Evolutionary conservation across 2,797 vertebrate genomes (phyloP), one percentile per base, ranked within the genome.

Genomic region (Zenarchopterus dispar): DNA sequence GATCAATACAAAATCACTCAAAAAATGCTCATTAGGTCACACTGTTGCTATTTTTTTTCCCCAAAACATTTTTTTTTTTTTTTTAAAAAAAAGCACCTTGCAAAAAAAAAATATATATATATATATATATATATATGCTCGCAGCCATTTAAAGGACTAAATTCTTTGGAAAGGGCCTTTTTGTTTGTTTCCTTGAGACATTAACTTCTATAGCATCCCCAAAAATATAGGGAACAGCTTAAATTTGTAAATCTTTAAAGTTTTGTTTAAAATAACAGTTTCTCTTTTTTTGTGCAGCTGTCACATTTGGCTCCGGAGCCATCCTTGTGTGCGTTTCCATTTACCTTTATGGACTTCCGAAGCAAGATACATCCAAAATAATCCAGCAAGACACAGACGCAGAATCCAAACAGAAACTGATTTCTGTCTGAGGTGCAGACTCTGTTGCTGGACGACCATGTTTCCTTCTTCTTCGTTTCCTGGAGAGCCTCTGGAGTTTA

Each of bases 271-370:
- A 22, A 1, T 2, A 44, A 21, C 41, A 39, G 21, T 41, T 44
- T 54, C 47, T n/a, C 2, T 19, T 46, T 41, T 49, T 24, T 10
- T 28, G 33, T 85, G 33, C 90, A 99, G 98, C 97, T 2, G 8
- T 90, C 28, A 94, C 92, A 0, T 99, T 99, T 84, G 78, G 89
- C 51, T 49, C 88, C 13, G 98, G 98, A 48, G 85, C 98, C 5
- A 1, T 94, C 68, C 89, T 99, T 6, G 98, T 99, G 22, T 99
- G 97, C 26, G 31, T 97, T 77, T 98, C 98, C 77, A 99, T 99
- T 81, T 99, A 99, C 84, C 85, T 97, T 31, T 97, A 99, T 8
- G 97, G 98, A 66, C 92, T 99, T 80, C 98, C 98, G 62, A 96
- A 95, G 90, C 94, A 94, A 77, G 96, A 98, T 75, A 96, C 96